Evolutionary conservation across 1,140 invertebrate genomes (phyloP).

Genomic region (Tetramorium alpestre): DNA sequence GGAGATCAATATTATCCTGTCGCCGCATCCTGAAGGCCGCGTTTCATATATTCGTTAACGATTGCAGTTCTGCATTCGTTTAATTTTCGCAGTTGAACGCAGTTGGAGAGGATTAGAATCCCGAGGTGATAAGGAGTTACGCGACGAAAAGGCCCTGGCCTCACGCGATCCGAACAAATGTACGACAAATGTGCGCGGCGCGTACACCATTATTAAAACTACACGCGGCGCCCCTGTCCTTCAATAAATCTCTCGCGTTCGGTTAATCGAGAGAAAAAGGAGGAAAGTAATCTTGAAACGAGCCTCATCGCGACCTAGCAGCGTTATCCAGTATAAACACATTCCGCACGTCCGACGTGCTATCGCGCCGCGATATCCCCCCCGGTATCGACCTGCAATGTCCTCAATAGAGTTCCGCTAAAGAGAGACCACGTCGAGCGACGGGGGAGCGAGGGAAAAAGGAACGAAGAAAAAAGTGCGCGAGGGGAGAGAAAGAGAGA

Average conservation of each 20-base stretch:
- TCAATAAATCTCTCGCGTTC: slow-evolving; percentile 29
- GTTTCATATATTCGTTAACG: background rate
- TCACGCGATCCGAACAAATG: background rate
- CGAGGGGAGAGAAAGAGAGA: background rate
- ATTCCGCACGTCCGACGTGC: slow-evolving; percentile 53
- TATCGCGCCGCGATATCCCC: slow-evolving; percentile 64
- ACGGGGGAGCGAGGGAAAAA: background rate
- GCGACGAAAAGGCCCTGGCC: background rate
- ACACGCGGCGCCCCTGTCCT: background rate
- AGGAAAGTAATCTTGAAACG: slow-evolving; percentile 7
- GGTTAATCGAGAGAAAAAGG: slow-evolving; percentile 40
- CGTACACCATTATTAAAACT: background rate
- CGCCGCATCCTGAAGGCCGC: background rate
- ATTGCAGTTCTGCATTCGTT: background rate
- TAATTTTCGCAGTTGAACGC: background rate
- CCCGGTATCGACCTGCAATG: slow-evolving; percentile 50
- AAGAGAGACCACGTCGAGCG: slow-evolving; percentile 27
- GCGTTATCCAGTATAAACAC: slow-evolving; percentile 63
- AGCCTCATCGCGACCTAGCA: slow-evolving; percentile 11
- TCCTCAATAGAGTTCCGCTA: slow-evolving; percentile 67
- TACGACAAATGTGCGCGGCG: background rate
- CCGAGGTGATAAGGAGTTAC: background rate
- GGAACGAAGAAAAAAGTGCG: background rate
- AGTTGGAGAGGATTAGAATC: background rate
- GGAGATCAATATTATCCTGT: slow-evolving; percentile 11